Evolutionary conservation across 2,797 vertebrate genomes (phyloP).

Genomic region (Synanceia verrucosa): DNA sequence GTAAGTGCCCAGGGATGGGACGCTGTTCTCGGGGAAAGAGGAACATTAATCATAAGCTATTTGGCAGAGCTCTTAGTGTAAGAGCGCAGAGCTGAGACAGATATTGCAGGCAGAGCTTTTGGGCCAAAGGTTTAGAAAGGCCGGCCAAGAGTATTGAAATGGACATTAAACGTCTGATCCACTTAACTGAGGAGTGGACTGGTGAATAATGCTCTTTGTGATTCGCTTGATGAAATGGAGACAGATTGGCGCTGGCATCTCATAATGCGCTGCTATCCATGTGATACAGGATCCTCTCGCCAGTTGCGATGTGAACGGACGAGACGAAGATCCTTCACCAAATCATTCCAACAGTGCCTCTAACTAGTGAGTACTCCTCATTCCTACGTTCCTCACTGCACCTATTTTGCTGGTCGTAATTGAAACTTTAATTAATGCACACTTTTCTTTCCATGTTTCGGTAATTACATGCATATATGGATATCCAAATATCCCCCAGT

Average conservation of each 20-base stretch:
- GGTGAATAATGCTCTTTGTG: conserved; percentile 74
- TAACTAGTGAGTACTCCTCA: conserved; percentile 88
- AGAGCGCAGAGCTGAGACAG: conserved; percentile 60
- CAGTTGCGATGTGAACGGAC: conserved; percentile 92
- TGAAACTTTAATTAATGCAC: conserved; percentile 53
- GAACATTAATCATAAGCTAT: conserved; percentile 72
- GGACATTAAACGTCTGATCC: conserved; percentile 71
- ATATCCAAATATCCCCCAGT: conserved; percentile 66
- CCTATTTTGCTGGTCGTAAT: conserved; percentile 25
- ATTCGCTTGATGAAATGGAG: conserved; percentile 65
- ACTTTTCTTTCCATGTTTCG: conserved; percentile 33
- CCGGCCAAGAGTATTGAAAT: conserved; percentile 64
- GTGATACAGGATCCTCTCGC: conserved; percentile 90
- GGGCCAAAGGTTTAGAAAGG: conserved; percentile 69
- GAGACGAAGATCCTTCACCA: conserved; percentile 91
- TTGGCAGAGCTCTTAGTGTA: conserved; percentile 67
- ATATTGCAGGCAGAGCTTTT: conserved; percentile 64
- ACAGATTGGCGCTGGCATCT: conserved; percentile 59
- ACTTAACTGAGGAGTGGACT: conserved; percentile 61
- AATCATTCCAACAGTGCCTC: conserved; percentile 87
- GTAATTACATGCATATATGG: conserved; percentile 70
- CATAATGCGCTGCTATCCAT: conserved; percentile 50
- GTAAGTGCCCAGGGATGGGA: conserved; percentile 83
- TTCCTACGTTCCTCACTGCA: conserved; percentile 20
- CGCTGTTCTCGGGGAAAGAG: conserved; percentile 49